Percentiles rank a stretch among this genome's conserved stretches.
phyloP scores from a whole-genome alignment of 2,797 vertebrate species.

The Alcedo atthis region DNA sequence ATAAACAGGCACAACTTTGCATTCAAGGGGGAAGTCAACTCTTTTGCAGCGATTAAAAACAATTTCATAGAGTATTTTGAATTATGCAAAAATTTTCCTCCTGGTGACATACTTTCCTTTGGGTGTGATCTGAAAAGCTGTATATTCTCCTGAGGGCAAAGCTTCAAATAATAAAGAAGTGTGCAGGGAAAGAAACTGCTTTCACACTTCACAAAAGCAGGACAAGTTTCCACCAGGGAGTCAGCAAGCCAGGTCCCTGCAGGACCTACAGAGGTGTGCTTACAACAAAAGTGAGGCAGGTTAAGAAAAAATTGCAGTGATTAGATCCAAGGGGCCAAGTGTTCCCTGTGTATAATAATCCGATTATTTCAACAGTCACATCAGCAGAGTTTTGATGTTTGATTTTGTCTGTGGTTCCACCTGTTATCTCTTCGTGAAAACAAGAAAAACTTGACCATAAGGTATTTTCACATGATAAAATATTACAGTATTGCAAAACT shows the following conservation, averaged over 20 bases:
- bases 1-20: not conserved
- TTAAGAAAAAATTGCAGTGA: not conserved
- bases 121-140: slow-evolving; percentile 14
- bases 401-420: not conserved
- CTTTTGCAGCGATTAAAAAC: slow-evolving; percentile 22
- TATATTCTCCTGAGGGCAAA: not conserved
- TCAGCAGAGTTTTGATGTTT: not conserved
- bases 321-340: not conserved
- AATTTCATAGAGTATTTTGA: not conserved
- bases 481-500: not conserved
- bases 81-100: not conserved
- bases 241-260: not conserved
- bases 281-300: slow-evolving; percentile 17
- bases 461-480: not conserved
- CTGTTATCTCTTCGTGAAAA: not conserved
- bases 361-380: not conserved
- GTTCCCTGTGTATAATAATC: not conserved
- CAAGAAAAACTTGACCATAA: not conserved
- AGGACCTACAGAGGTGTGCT: slow-evolving; percentile 21
- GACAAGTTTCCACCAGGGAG: slow-evolving; percentile 32
- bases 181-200: not conserved
- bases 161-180: slow-evolving; percentile 1
- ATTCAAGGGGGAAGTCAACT: not conserved
- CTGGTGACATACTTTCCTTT: slow-evolving; percentile 18
- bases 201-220: slow-evolving; percentile 48